A percentile compares a stretch with the other conserved stretches of the same genome.
phyloP scores from a whole-genome alignment of 2,797 vertebrate genomes.

The Naso thynnoides region DNA sequence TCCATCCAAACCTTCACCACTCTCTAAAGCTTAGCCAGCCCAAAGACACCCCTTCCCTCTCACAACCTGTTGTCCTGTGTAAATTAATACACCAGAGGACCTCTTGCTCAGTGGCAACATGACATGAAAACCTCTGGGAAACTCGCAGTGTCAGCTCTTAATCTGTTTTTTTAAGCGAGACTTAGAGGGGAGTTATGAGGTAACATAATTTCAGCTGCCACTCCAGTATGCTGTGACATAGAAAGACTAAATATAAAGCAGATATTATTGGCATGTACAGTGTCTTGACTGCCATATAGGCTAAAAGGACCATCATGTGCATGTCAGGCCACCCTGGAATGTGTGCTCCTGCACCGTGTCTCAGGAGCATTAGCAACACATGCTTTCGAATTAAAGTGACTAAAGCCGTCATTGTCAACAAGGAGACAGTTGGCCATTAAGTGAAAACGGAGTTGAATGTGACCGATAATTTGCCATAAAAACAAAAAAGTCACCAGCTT shows the following conservation, averaged over 20 bases:
- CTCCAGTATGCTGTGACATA: slow-evolving; percentile 66
- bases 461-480: slow-evolving; percentile 4
- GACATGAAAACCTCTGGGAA: slow-evolving; percentile 71
- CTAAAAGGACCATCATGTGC: slow-evolving; percentile 63
- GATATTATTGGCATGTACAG: slow-evolving; percentile 80
- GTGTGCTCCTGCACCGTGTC: slow-evolving; percentile 67
- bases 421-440: slow-evolving; percentile 38
- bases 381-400: slow-evolving; percentile 56
- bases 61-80: slow-evolving; percentile 54
- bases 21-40: slow-evolving; percentile 19
- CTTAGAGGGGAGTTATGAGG: slow-evolving; percentile 57
- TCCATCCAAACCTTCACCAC: slow-evolving; percentile 7
- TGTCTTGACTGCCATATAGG: slow-evolving; percentile 69
- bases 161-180: slow-evolving; percentile 62
- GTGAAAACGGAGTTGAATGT: slow-evolving; percentile 14
- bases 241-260: slow-evolving; percentile 84
- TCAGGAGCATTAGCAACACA: slow-evolving; percentile 68
- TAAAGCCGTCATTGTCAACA: slow-evolving; percentile 50
- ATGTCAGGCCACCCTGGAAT: slow-evolving; percentile 72
- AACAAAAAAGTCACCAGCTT: neutral
- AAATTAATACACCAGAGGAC: slow-evolving; percentile 72
- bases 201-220: slow-evolving; percentile 81
- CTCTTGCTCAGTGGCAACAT: slow-evolving; percentile 63
- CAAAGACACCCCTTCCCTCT: slow-evolving; percentile 46
- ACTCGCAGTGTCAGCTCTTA: slow-evolving; percentile 71